Evolutionary conservation across 2,113 vertebrate species (phyloP), one percentile per base, ranked within the genome.

Genomic region (Hirundichthys speculiger): DNA sequence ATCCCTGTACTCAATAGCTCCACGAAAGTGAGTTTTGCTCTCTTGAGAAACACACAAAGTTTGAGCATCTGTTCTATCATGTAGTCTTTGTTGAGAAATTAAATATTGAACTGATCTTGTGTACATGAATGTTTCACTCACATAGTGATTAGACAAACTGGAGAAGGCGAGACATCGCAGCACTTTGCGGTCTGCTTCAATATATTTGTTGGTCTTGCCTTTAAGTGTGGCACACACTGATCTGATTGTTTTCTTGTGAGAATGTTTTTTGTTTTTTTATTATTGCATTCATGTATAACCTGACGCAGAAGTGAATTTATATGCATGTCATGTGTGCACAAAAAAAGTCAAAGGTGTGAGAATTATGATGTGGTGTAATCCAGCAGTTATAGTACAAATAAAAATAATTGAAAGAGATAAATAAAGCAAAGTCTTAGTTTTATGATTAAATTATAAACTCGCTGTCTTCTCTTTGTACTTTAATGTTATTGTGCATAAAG

Each of bases 81-180:
- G 90, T 91, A 83, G 86, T 89, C 83, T 90, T 91, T 91, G 90
- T 90, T 85, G 86, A 84, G 87, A 87, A 91, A 90, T 90, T 86
- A 91, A 91, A 89, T 90, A 91, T 90, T 91, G 87, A 91, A 90
- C 82, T 86, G 87, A 90, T 91, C 75, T 85, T 86, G 88, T 88
- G 89, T 89, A 90, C 87, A 89, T 90, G 88, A 90, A 91, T 89
- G 87, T 91, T 91, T 89, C 88, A 90, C 85, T 89, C 84, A 82
- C 86, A 84, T 69, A 84, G 84, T 89, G 88, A 89, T 91, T 88
- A 86, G 84, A 86, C 80, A 83, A 87, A 84, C 83, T 71, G 80
- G 75, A 79, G 84, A 83, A 83, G 85, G 73, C 77, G 75, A 77
- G 79, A 84, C 80, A 80, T 50, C 20, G 53, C 58, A 57, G 77